Conservation (phyloP, 2,888 invertebrate species). For the Oxystoma pomonae region DNA sequence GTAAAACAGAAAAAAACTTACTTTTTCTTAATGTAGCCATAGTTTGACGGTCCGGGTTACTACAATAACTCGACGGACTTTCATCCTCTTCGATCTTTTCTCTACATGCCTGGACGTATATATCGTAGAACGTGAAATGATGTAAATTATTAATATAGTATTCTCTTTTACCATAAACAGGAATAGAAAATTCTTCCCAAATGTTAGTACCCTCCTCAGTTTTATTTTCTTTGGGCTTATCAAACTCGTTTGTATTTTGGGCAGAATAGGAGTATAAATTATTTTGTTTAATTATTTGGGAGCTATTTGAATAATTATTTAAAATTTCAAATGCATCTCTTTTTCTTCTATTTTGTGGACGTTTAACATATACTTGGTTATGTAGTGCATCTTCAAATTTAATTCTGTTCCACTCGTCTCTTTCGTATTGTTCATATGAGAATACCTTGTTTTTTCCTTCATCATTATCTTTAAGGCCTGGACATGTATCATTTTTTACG, state of each 20-base stretch:
- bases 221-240: conserved; percentile 26
- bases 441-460: neutral
- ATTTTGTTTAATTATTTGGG: neutral
- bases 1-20: conserved; percentile 24
- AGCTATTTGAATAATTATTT: neutral
- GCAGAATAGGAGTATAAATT: neutral
- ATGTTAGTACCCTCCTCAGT: conserved; percentile 35
- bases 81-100: conserved; percentile 50
- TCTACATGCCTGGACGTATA: conserved; percentile 76
- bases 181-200: conserved; percentile 36
- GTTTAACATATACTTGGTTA: conserved; percentile 65
- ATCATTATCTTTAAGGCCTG: conserved; percentile 25
- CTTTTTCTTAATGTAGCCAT: conserved; percentile 46
- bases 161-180: conserved; percentile 43
- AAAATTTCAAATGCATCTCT: neutral
- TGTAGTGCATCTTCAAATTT: conserved; percentile 78
- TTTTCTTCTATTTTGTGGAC: conserved; percentile 16
- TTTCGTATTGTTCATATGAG: conserved; percentile 43
- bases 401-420: conserved; percentile 59
- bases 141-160: conserved; percentile 60
- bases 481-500: conserved; percentile 28
- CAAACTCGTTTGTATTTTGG: neutral
- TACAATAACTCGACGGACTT: conserved; percentile 49
- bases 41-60: conserved; percentile 48
- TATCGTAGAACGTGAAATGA: conserved; percentile 75